Conservation (phyloP, 2,113 vertebrate species). For the Tetrao urogallus region DNA sequence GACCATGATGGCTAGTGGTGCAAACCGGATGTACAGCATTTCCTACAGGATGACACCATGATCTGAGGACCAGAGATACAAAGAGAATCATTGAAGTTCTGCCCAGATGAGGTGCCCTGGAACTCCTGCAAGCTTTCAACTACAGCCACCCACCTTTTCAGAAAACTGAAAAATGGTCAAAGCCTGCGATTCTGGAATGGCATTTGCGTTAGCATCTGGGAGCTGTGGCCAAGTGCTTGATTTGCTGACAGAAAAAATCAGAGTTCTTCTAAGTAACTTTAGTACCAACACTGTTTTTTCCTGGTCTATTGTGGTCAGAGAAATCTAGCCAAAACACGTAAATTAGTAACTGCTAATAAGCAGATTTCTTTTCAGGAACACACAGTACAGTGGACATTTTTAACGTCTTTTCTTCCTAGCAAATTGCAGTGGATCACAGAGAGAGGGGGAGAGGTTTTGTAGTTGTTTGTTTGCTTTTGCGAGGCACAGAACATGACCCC, state of each 20-base stretch:
- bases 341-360: neutral
- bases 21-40: neutral
- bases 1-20: neutral
- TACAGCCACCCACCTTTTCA: neutral
- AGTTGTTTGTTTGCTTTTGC: conserved; percentile 63
- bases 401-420: neutral
- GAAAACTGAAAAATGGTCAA: neutral
- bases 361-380: neutral
- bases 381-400: neutral
- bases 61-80: neutral
- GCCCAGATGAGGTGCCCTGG: neutral
- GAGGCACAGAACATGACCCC: conserved; percentile 61
- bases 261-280: neutral
- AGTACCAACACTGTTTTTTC: neutral
- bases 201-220: neutral
- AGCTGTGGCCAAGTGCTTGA: neutral
- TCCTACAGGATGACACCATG: neutral
- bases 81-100: neutral
- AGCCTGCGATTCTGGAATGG: neutral
- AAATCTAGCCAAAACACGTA: neutral
- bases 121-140: neutral
- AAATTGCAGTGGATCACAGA: neutral
- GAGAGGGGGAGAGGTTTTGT: neutral
- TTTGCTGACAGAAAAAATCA: fast-evolving
- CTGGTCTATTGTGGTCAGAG: neutral